A percentile compares a stretch with the other conserved stretches of the same genome.
phyloP scores from a whole-genome alignment of 2,113 vertebrate genomes.

The Apodemus sylvaticus region DNA sequence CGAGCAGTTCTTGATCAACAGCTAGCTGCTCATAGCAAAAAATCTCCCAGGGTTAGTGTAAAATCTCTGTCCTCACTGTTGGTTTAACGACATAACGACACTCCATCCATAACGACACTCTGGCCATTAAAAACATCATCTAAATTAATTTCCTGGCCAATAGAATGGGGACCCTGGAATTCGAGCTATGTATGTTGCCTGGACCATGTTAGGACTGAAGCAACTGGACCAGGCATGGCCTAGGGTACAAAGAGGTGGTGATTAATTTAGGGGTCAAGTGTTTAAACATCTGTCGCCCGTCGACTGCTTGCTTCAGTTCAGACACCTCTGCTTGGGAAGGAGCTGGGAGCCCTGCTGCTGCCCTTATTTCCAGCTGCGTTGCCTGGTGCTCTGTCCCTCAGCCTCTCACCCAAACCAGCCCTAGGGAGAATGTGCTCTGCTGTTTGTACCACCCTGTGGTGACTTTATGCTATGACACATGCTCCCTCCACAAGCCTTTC shows the following conservation, averaged over 20 bases:
- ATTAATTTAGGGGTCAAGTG: conserved; percentile 85
- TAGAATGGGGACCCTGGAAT: background rate
- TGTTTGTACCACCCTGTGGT: conserved; percentile 90
- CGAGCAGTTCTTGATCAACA: conserved; percentile 42
- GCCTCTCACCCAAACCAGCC: conserved; percentile 41
- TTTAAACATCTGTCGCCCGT: conserved; percentile 84
- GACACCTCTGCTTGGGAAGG: conserved; percentile 73
- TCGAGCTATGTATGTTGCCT: conserved; percentile 46
- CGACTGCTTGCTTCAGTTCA: conserved; percentile 72
- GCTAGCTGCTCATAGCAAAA: conserved; percentile 58
- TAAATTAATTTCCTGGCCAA: conserved; percentile 77
- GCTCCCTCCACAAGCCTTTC: conserved; percentile 29
- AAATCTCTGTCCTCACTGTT: background rate
- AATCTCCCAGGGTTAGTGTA: background rate
- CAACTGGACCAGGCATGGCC: conserved; percentile 17
- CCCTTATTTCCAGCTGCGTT: background rate
- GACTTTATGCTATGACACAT: conserved; percentile 86
- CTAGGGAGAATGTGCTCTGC: conserved; percentile 59
- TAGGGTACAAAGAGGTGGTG: background rate
- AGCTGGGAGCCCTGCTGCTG: background rate
- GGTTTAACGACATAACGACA: too few relatives aligned
- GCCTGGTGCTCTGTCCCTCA: background rate
- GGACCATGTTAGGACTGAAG: conserved; percentile 65
- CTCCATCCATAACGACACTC: conserved; percentile 49
- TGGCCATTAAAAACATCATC: conserved; percentile 66